Base-by-base conservation (phyloP, 2,888 invertebrate species). In the Xiphydria camelus region DNA sequence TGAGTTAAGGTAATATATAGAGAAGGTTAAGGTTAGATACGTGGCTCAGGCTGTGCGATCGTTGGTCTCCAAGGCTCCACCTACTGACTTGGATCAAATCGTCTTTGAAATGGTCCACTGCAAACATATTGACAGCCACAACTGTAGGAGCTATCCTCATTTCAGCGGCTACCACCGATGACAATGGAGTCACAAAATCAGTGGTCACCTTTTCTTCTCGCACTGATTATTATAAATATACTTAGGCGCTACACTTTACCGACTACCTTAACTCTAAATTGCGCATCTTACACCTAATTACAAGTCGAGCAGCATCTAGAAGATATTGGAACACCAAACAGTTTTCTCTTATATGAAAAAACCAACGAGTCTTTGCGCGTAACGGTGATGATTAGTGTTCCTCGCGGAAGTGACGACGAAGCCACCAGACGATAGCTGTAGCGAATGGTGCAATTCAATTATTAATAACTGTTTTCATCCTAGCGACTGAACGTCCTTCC, bases 11-110 rank as follows among this genome's bases (percentile, higher is more conserved):
- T 71, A 71, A 70, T 74, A 73, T 73, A 75, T 71, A 75, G 73
- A 73, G 73, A 65, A 75, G 74, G 73, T 73, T 74, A 71, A 74
- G 70, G 71, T 74, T 74, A 75, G 75, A 75, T 75, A 75, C 75
- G 75, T 75, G 75, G 75, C 74, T 75, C 73, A 69, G 69, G 71
- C 74, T 73, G 75, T 73, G 68, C 70, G 63, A 68, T 64, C 69
- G 73, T 70, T 70, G 70, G 65, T 71, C 70, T 70, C 66, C 71
- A 58, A 63, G 71, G 70, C 73, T 75, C 75, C 75, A 75, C 75
- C 75, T 75, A 75, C 65, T 72, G 75, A 73, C 73, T 74, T 70
- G 73, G 70, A 73, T 73, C 74, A 74, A 75, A 73, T 74, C 73
- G 69, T 73, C 74, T 72, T 70, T 72, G 71, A 68, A 69, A 72